A percentile compares a stretch with the other conserved stretches of the same genome.
Conservation (phyloP, 2,113 vertebrate species). For the Cyphomyrus plagiostoma region DNA sequence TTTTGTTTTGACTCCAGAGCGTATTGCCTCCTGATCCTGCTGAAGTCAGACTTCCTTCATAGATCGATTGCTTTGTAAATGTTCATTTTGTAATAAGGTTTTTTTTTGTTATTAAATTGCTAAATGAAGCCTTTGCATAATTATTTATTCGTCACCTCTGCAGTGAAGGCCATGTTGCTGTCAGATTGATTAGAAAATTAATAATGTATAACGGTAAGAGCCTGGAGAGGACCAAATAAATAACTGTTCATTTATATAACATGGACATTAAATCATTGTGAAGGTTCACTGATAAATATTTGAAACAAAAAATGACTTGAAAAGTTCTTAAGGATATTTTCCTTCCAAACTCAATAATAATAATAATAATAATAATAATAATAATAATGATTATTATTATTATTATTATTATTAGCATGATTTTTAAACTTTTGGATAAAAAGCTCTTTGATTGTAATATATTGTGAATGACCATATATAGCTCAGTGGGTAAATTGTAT, state of each 20-base stretch:
- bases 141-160: background rate
- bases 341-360: background rate
- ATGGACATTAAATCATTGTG: background rate
- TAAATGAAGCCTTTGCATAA: background rate
- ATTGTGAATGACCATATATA: background rate
- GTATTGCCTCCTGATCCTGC: background rate
- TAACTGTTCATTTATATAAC: background rate
- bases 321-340: background rate
- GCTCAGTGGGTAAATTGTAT: background rate
- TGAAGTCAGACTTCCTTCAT: background rate
- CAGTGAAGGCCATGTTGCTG: background rate
- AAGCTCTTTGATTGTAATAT: background rate
- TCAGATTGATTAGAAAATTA: background rate
- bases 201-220: background rate
- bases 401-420: background rate
- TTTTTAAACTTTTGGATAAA: background rate
- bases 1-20: background rate
- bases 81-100: background rate
- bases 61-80: background rate
- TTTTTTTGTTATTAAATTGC: background rate
- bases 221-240: background rate
- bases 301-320: background rate
- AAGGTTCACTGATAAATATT: background rate
- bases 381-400: background rate
- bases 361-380: background rate